Evolutionary conservation across 2,113 vertebrate genomes (phyloP), one percentile per base, ranked within the genome.

Genomic region (Opisthocomus hoazin): DNA sequence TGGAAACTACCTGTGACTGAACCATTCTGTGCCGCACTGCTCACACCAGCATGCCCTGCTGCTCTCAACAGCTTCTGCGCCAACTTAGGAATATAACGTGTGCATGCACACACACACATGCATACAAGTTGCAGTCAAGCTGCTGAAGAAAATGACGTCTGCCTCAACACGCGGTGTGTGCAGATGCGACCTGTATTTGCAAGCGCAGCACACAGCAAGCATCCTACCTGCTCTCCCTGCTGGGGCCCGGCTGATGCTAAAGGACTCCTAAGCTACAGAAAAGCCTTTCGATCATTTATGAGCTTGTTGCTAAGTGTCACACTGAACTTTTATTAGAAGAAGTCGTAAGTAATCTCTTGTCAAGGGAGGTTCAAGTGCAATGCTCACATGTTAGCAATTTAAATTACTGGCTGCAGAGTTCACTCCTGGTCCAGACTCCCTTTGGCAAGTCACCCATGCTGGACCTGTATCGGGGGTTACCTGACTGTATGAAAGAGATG

Each of bases 211-310:
- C 32, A 58, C 24, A n/a, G 58, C 85, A 39, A 32, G 13, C 41
- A 14, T 11, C 81, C 51, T 32, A 32, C 53, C 46, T 34, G 57
- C 32, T 69, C 73, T 57, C 50, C 54, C 58, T 29, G 54, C 34
- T 13, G 73, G 37, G 48, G n/a, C 45, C 39, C 45, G 24, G 61
- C 45, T 27, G 79, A 56, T 51, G 58, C 37, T 56, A 51, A 84
- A 7, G 45, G 83, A 64, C 24, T 80, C 57, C 13, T 14, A 21
- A 80, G 74, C 37, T 48, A 80, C 1, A 3, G 39, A 70, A 65
- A 46, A 89, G 34, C 65, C 53, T 82, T 80, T 88, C 76, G 84
- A 88, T 76, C 74, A 66, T 76, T 84, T 29, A 71, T 39, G 64
- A 95, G 53, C 61, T 66, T 46, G 74, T 61, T 2, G 0, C 45